Evolutionary conservation across 2,797 vertebrate species (phyloP).

Genomic region (Myotis pilosus): DNA sequence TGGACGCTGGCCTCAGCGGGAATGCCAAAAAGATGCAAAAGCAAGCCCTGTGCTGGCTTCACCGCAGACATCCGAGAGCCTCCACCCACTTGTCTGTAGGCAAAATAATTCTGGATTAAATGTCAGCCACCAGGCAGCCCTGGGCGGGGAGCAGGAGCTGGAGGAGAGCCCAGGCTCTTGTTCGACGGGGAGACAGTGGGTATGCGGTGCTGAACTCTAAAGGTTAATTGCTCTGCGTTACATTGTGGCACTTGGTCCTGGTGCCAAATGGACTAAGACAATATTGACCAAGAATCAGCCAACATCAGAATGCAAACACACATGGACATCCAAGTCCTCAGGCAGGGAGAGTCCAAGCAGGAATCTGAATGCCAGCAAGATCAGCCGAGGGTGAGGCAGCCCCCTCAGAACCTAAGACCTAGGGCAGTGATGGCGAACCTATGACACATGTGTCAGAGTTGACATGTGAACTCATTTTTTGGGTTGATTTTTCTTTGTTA

Average conservation of each 20-base stretch:
- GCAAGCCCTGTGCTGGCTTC: neutral
- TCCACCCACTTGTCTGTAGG: neutral
- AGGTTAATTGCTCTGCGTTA: slow-evolving; percentile 44
- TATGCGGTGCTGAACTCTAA: neutral
- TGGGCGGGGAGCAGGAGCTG: neutral
- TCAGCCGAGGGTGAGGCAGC: accelerated
- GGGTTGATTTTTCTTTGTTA: no score
- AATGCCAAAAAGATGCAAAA: neutral
- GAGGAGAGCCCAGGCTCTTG: neutral
- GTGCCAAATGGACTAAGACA: slow-evolving; percentile 7
- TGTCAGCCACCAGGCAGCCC: neutral
- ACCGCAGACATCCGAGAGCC: neutral
- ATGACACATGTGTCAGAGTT: no score
- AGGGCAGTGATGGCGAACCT: no score
- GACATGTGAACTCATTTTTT: no score
- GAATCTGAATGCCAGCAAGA: neutral
- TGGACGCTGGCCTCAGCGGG: accelerated
- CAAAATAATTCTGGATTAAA: neutral
- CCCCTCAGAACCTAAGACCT: accelerated
- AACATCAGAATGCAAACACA: slow-evolving; percentile 23
- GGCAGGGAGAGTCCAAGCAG: neutral
- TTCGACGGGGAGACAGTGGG: accelerated
- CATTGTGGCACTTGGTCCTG: slow-evolving; percentile 12
- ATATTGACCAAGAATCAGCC: slow-evolving; percentile 39
- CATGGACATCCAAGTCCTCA: neutral